These are phyloP conservation scores for Neotragus moschatus DNA, from an alignment of 2,113 vertebrate species.

Conservation along the genomic window DNA sequence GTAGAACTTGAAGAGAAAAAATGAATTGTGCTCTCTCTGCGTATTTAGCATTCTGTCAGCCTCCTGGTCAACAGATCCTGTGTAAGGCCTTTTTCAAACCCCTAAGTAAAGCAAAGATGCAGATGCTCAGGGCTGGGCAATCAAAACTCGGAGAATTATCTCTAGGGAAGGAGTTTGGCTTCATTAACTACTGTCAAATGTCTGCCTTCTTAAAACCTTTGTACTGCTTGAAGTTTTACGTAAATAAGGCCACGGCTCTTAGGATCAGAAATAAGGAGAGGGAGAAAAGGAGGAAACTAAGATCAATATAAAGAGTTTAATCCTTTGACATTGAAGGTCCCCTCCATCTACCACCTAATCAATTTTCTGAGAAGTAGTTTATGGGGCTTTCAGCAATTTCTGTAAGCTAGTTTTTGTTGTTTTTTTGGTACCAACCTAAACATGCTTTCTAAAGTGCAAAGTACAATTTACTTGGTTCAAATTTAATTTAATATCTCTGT, in stretches of 20 bases:
- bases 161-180: conserved; percentile 37
- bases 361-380: conserved; percentile 15
- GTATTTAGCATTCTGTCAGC: conserved; percentile 67
- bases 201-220: conserved; percentile 50
- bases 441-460: conserved; percentile 45
- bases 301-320: background rate
- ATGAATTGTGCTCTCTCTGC: conserved; percentile 23
- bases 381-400: background rate
- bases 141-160: conserved; percentile 21
- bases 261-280: conserved; percentile 30
- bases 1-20: conserved; percentile 60
- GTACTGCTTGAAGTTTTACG: conserved; percentile 1
- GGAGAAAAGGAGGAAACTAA: background rate
- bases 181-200: conserved; percentile 58
- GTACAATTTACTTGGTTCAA: background rate
- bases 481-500: background rate
- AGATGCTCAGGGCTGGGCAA: conserved; percentile 44
- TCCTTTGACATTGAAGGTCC: background rate
- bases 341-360: background rate
- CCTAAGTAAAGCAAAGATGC: conserved; percentile 41
- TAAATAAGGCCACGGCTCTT: conserved; percentile 30
- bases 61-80: conserved; percentile 41
- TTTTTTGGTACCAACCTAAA: background rate
- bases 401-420: background rate
- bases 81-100: conserved; percentile 20